A percentile compares a stretch with the other conserved stretches of the same genome.
Evolutionary conservation across 2,113 vertebrate genomes (phyloP).

Genomic region (Chamaea fasciata): DNA sequence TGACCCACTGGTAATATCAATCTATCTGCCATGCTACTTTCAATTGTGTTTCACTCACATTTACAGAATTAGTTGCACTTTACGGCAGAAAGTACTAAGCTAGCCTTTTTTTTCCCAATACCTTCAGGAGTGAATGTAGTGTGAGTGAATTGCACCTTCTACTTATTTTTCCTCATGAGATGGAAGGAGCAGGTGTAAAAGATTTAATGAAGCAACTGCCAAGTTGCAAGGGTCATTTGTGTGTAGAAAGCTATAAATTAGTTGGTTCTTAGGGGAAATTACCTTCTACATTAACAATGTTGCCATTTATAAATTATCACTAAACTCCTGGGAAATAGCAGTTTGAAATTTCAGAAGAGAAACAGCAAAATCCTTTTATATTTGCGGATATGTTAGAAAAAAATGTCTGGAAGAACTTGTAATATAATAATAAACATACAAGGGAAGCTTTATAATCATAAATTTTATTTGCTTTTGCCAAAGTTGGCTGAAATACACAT

Average conservation of each 20-base stretch:
- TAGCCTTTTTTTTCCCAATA: neutral
- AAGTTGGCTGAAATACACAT: neutral
- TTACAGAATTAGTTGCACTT: slow-evolving; percentile 29
- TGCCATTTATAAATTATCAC: slow-evolving; percentile 53
- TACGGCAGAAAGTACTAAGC: slow-evolving; percentile 1
- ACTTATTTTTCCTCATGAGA: slow-evolving; percentile 41
- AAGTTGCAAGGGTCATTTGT: slow-evolving; percentile 65
- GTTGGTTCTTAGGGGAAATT: slow-evolving; percentile 69
- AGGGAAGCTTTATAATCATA: neutral
- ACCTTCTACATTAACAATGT: slow-evolving; percentile 48
- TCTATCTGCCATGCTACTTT: slow-evolving; percentile 3
- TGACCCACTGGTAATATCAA: slow-evolving; percentile 5
- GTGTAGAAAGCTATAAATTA: slow-evolving; percentile 73
- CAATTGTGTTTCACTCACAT: slow-evolving; percentile 8
- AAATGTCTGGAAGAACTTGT: neutral
- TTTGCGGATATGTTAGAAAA: neutral
- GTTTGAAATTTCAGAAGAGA: neutral
- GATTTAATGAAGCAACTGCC: slow-evolving; percentile 70
- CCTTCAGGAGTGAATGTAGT: neutral
- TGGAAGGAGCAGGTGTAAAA: slow-evolving; percentile 60
- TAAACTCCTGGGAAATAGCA: slow-evolving; percentile 29
- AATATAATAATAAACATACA: neutral
- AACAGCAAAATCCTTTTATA: neutral
- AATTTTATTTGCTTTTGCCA: neutral
- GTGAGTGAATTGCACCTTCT: slow-evolving; percentile 31